These are phyloP conservation scores for Hymenochirus boettgeri DNA, from an alignment of 2,113 vertebrate genomes.

Conservation along the genomic window DNA sequence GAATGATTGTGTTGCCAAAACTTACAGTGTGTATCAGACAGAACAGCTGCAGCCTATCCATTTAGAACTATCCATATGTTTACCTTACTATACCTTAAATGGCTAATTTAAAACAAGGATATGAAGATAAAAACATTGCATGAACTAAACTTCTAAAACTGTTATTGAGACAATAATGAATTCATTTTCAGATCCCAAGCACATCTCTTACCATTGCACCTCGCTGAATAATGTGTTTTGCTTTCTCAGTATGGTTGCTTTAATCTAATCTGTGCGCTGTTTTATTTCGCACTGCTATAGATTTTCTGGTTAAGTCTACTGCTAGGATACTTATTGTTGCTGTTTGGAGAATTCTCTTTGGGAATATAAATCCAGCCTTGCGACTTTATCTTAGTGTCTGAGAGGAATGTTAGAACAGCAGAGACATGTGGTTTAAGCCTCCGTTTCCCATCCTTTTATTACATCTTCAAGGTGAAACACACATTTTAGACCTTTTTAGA, in stretches of 20 bases:
- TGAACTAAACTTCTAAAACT: not conserved
- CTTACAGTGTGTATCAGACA: not conserved
- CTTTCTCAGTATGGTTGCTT: not conserved
- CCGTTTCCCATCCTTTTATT: too few relatives aligned
- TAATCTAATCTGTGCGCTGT: not conserved
- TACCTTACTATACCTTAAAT: not conserved
- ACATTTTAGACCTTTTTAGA: too few relatives aligned
- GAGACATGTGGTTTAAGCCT: too few relatives aligned
- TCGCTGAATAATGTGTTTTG: not conserved
- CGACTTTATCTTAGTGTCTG: too few relatives aligned
- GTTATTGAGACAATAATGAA: not conserved
- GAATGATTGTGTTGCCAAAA: not conserved
- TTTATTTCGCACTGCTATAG: not conserved
- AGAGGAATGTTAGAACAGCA: too few relatives aligned
- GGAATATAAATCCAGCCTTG: not conserved
- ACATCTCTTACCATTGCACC: not conserved
- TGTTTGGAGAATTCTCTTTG: not conserved
- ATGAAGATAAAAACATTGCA: not conserved
- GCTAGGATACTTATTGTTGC: not conserved
- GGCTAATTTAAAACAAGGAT: not conserved
- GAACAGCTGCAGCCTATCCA: not conserved
- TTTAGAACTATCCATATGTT: not conserved
- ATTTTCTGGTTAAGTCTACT: not conserved
- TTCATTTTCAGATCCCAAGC: not conserved
- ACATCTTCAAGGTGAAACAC: too few relatives aligned